These are phyloP conservation scores for Halisarca cf. caerulea DNA, from an alignment of 37 sponge, comb jelly and placozoan species.

Conservation along the genomic window DNA sequence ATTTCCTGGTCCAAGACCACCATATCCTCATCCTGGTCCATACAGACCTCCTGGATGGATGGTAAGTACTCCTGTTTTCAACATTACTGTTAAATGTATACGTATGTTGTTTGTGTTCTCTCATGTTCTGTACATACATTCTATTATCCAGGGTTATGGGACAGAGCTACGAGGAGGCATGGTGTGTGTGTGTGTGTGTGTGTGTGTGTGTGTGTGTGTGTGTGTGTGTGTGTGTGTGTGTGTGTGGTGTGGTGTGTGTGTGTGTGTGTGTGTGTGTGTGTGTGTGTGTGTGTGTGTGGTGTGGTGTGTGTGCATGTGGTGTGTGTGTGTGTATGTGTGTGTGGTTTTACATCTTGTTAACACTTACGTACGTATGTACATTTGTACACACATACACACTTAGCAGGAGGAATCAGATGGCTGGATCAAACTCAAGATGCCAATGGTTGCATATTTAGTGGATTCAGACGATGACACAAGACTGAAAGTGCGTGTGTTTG, in stretches of 20 bases:
- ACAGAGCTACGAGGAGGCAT: not conserved
- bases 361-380: not conserved
- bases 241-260: not conserved
- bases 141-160: not conserved
- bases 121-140: too few species aligned
- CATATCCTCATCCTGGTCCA: not conserved
- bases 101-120: too few species aligned
- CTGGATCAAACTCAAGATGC: slow-evolving; percentile 5
- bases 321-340: not conserved
- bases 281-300: slow-evolving; percentile 1
- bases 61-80: not conserved
- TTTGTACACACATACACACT: not conserved
- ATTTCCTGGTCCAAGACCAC: not conserved
- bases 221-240: slow-evolving; percentile 10
- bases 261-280: slow-evolving; percentile 5
- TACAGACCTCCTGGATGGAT: not conserved
- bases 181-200: not conserved
- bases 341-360: too few species aligned
- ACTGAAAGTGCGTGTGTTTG: not conserved
- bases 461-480: slow-evolving; percentile 3
- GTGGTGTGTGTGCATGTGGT: not conserved
- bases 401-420: slow-evolving; percentile 26
- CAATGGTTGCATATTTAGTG: not conserved
- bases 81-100: too few species aligned
- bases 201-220: slow-evolving; percentile 2